phyloP scores from a whole-genome alignment of 2,888 invertebrate species.

The Drymonia ruficornis region DNA sequence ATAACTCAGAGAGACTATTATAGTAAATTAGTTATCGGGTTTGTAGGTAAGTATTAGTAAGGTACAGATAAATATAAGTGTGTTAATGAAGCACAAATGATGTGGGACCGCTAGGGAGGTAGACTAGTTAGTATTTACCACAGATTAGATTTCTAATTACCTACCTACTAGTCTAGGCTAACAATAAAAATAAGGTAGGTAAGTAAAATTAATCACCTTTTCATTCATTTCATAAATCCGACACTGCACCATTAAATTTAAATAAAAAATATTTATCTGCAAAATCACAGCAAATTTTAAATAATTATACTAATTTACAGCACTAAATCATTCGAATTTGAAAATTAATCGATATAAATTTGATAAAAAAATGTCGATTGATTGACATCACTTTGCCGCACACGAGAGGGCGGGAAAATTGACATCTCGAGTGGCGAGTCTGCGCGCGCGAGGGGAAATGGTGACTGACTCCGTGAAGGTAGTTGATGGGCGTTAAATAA shows the following conservation, averaged over 20 bases:
- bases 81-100: conserved; percentile 9
- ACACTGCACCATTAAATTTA: not conserved
- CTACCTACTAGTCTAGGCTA: no score
- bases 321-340: not conserved
- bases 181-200: no score
- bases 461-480: conserved; percentile 50
- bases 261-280: conserved; percentile 13
- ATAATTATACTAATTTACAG: not conserved
- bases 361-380: not conserved
- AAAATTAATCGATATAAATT: not conserved
- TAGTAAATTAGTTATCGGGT: conserved; percentile 16
- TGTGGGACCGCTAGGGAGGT: not conserved
- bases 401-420: conserved; percentile 42
- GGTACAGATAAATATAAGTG: conserved; percentile 1
- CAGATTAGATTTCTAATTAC: no score
- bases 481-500: conserved; percentile 44
- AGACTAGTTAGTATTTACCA: no score
- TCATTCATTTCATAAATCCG: conserved; percentile 25
- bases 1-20: not conserved
- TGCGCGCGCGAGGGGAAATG: conserved; percentile 52
- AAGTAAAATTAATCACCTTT: conserved; percentile 26
- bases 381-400: conserved; percentile 5
- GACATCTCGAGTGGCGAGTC: conserved; percentile 52
- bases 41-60: not conserved
- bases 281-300: not conserved